Percentiles rank a stretch among this genome's conserved stretches.
Conservation (phyloP, 1,140 invertebrate species). For the Drosophila yakuba region DNA sequence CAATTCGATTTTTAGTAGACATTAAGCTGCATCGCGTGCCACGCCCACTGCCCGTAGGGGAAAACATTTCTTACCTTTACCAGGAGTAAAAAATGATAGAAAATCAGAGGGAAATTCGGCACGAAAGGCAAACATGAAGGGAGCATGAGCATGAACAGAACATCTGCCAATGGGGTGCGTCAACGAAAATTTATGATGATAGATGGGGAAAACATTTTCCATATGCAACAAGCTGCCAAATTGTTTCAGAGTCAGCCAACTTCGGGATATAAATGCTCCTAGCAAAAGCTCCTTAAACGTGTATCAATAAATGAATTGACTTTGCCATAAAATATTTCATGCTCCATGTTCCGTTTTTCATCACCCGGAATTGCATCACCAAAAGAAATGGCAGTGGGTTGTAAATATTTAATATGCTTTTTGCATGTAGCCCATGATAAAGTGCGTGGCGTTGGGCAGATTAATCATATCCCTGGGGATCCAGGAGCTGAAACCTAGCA, state of each 20-base stretch:
- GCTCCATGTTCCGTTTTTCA: slow-evolving; percentile 64
- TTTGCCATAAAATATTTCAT: slow-evolving; percentile 69
- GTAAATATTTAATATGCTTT: slow-evolving; percentile 79
- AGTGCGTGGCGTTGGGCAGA: slow-evolving; percentile 73
- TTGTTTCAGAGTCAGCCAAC: slow-evolving; percentile 26
- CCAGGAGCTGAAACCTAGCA: slow-evolving; percentile 11
- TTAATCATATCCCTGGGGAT: slow-evolving; percentile 64
- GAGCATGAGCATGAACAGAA: slow-evolving; percentile 44
- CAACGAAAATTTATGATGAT: slow-evolving; percentile 52
- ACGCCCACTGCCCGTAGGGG: slow-evolving; percentile 27
- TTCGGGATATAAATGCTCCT: slow-evolving; percentile 17
- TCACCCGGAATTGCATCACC: slow-evolving; percentile 54
- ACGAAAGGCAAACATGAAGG: slow-evolving; percentile 43
- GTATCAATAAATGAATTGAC: slow-evolving; percentile 53
- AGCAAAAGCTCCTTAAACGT: slow-evolving; percentile 25
- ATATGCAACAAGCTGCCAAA: slow-evolving; percentile 73
- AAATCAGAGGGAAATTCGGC: slow-evolving; percentile 4
- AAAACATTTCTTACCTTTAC: slow-evolving; percentile 27
- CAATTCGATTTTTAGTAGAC: slow-evolving; percentile 83
- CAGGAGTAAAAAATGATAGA: background rate
- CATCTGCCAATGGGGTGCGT: slow-evolving; percentile 44
- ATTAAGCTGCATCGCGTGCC: slow-evolving; percentile 72
- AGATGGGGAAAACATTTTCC: slow-evolving; percentile 26
- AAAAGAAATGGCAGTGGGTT: slow-evolving; percentile 24
- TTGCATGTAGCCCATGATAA: slow-evolving; percentile 63